Evolutionary conservation across 2,888 invertebrate genomes (phyloP), one percentile per base, ranked within the genome.

Genomic region (Lycophotia porphyrea): DNA sequence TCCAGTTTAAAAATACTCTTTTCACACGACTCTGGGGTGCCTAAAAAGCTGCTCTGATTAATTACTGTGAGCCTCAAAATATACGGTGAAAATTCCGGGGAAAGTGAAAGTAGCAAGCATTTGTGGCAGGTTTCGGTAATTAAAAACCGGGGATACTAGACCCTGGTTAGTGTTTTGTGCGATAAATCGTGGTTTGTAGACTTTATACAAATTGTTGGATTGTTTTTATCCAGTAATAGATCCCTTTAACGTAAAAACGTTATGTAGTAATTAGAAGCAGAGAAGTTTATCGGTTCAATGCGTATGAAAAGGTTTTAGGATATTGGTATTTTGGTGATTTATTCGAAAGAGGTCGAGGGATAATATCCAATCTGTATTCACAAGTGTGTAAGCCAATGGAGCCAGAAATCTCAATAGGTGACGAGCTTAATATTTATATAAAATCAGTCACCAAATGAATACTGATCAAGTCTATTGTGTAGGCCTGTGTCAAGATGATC

Each of bases 1-100:
- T n/a, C 60, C 66, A 61, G 63, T 72, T 77, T 67, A 74, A 85
- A 80, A 85, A 83, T 72, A 83, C 71, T 77, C 65, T 74, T 70
- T 85, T 77, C 81, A 74, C 75, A 52, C 74, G n/a, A 84, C 61
- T 42, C n/a, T 18, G 44, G 61, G n/a, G 61, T 71, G 47, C 71
- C 71, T 74, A 77, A 84, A 84, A 84, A 63, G 71, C 81, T 63
- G 69, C 69, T 58, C 64, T 77, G 82, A 83, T 78, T 85, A 85
- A 83, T 83, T 81, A 85, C 85, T 72, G 71, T 47, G 63, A n/a
- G 66, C 58, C 52, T 39, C 60, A 67, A 77, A 83, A 81, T 70
- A 67, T 71, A 74, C 65, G 44, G 68, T 44, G 73, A 69, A 81
- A 66, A 80, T 80, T 72, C 67, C 34, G 36, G 5, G 34, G 15